Base-by-base conservation (phyloP, 2,113 vertebrate species). In the Petrocephalus microphthalmus region DNA sequence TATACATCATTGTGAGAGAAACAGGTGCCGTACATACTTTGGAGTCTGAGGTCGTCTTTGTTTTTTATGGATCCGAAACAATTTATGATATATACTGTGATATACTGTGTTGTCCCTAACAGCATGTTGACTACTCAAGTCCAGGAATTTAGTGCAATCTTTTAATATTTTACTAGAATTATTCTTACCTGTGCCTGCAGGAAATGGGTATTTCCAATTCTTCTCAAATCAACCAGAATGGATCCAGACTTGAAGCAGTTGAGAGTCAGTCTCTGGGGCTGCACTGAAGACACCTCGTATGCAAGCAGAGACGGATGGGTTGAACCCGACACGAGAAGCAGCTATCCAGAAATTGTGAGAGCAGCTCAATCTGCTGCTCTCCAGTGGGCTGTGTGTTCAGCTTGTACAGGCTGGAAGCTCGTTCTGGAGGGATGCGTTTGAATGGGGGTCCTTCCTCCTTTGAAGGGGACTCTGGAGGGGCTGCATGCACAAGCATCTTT, bases 381-480 rank as follows among this genome's bases (percentile, higher is more conserved):
- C 84, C 52, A 53, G 84, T 29, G 25, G 29, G 84, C 25, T 85
- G 84, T 37, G 84, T 54, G 84, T 53, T 56, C 7, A 49, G 51
- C 84, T 33, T 29, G 84, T 51, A 29, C 22, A 37, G 25, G 52
- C 84, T 85, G 51, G 7, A 49, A 81, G 57, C 57, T 20, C 7
- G 42, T 84, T 49, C 81, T 49, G 81, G 84, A 85, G 84, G 84
- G 84, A 54, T 54, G 25, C 33, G 84, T 56, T 54, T 54, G n/a
- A 85, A 85, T 85, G 84, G 84, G 84, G 84, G 84, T 85, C 84
- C 84, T 54, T 85, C 19, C 52, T 85, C 52, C n/a, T 15, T 29
- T 37, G 7, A 83, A 52, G 84, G 84, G 84, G 84, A 54, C 84
- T 85, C 84, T 85, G 84, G 84, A 85, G 84, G 84, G 52, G 49